Conservation (phyloP, 2,113 vertebrate species). For the Bos taurus region DNA sequence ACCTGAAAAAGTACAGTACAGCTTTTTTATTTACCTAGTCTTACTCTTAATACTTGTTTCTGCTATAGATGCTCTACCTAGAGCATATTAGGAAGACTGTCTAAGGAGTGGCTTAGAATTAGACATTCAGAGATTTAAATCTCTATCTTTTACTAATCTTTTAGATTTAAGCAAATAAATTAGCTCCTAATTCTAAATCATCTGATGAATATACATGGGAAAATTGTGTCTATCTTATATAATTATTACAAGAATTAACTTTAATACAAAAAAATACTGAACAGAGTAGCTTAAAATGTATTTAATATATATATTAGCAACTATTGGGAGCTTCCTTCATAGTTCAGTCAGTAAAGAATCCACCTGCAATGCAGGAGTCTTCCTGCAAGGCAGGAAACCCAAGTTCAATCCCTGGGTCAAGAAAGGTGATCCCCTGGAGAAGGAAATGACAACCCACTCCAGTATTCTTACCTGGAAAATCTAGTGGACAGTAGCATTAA, state of each 20-base stretch:
- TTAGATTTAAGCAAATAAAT: background rate
- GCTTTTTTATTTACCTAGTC: background rate
- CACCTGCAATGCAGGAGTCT: background rate
- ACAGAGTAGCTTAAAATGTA: background rate
- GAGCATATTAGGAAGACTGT: background rate
- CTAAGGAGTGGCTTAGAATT: background rate
- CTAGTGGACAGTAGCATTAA: background rate
- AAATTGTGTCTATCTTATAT: background rate
- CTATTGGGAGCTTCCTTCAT: background rate
- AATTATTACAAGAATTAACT: background rate
- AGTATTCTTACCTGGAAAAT: background rate
- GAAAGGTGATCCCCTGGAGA: background rate
- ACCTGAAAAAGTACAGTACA: background rate
- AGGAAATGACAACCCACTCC: background rate
- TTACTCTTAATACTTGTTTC: background rate
- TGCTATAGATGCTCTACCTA: background rate
- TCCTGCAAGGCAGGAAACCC: background rate
- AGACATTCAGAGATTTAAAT: background rate
- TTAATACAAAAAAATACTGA: background rate
- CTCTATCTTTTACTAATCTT: background rate
- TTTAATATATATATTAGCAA: background rate
- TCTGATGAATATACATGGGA: background rate
- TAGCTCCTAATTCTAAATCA: background rate
- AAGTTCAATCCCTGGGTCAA: background rate
- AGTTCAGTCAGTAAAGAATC: background rate